Evolutionary conservation across 2,888 invertebrate species (phyloP), one percentile per base, ranked within the genome.

Genomic region (Xanthorhoe spadicearia): DNA sequence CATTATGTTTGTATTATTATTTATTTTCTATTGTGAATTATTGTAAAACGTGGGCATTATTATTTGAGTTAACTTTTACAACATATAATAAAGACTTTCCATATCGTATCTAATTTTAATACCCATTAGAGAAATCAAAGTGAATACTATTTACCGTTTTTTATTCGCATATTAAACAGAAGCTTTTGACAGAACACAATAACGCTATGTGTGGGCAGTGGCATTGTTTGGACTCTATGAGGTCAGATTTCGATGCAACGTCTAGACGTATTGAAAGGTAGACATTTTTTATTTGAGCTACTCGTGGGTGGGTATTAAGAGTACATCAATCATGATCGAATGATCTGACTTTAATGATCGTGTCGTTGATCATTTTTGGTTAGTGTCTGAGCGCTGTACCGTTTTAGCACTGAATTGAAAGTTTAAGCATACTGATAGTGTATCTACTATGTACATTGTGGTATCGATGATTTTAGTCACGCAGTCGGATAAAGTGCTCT

Each of bases 221-320:
- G 77, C 77, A 87, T 87, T 88, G 86, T 88, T 85, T 86, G 80
- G 79, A 80, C 76, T 77, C 76, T 71, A 64, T 63, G 67, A 70
- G 75, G 74, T 80, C 78, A 71, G 72, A 67, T 81, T 80, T 74
- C 75, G 71, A 85, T 84, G 83, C 86, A 81, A 84, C 70, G 86
- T 86, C 87, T 88, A 88, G 87, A 88, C 87, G 77, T 73, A 83
- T 83, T 81, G 82, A 77, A 79, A 83, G 80, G 80, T 82, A 85
- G 84, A 86, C 86, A 82, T 84, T 86, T 87, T 85, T 88, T 86
- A 84, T 80, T 77, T 70, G 73, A 75, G 68, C 75, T 81, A 78
- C 81, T 81, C 76, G 79, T 79, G 64, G 87, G 86, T 77, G 85
- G 74, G 71, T 76, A 79, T 81, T 81, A 81, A 77, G 80, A 78